Base-by-base conservation (phyloP, 1,140 invertebrate genomes). In the Matsumurasca onukii region DNA sequence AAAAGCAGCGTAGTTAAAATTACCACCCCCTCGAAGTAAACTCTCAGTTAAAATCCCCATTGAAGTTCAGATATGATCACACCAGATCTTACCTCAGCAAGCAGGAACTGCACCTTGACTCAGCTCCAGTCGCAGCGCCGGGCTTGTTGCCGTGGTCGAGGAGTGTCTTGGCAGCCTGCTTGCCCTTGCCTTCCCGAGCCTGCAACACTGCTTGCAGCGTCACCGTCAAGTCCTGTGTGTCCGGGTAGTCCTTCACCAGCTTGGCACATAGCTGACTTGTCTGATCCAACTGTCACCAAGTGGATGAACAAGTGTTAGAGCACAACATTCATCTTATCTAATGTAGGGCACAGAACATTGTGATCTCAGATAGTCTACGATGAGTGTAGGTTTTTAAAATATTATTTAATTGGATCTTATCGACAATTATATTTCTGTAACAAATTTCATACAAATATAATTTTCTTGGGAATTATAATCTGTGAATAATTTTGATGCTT, bases 201-300 rank as follows among this genome's bases (percentile, higher is more conserved):
- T 92, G 74, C 71, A 88, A 86, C 31, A 87, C 82, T 15, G 91
- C 88, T 76, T 88, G 85, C 1, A 95, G 82, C 0, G 94, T 78
- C 24, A 85, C 80, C 0, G 86, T 86, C 49, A 89, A 82, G 0
- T 84, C 81, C 62, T 81, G 80, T 66, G 88, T 80, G 29, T 84
- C 83, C 2, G 89, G 86, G 80, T 90, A 86, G 61, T 85, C 82
- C 17, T 87, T 84, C 0, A 85, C 80, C 12, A 97, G 78, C 71
- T 88, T 86, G 72, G 89, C 86, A 65, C 91, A 91, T 24, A 90
- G 80, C 76, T 91, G 82, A 64, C 88, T 88, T 78, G 92, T 95
- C 72, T 91, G 88, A 67, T 96, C 93, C 59, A 83, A 82, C 89
- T 92, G 73, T n/a, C 80, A 78, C 59, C 69, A 31, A 73, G 70